phyloP scores from a whole-genome alignment of 2,113 vertebrate genomes.

The Ploceus nigricollis region DNA sequence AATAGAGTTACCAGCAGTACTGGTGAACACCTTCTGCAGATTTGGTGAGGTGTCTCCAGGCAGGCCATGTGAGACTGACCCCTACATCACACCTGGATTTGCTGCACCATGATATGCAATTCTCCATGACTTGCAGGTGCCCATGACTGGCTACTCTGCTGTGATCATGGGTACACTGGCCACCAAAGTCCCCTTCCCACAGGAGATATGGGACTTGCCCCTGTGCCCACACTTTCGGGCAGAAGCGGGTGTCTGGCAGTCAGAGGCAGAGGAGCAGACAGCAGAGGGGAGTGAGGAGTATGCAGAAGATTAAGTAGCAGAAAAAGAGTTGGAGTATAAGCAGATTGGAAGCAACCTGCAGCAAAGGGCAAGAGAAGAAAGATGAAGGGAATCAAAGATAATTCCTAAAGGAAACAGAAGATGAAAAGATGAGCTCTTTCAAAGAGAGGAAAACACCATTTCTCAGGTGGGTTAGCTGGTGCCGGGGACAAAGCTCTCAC shows the following conservation, averaged over 20 bases:
- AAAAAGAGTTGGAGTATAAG: neutral
- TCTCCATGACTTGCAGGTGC: neutral
- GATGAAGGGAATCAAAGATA: neutral
- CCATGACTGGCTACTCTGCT: neutral
- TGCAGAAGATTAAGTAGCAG: neutral
- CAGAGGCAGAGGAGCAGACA: neutral
- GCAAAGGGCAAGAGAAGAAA: conserved; percentile 1
- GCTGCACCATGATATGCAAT: neutral
- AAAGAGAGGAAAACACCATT: neutral
- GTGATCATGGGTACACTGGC: neutral
- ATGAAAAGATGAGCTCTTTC: neutral
- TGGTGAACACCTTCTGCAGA: neutral
- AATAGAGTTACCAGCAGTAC: neutral
- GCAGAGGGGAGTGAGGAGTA: neutral
- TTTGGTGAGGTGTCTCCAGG: neutral
- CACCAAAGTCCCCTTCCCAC: neutral
- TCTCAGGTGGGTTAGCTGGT: neutral
- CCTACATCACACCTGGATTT: fast-evolving
- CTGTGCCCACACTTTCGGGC: fast-evolving
- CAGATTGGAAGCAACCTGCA: neutral
- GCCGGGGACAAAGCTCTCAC: neutral
- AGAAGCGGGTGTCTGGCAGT: neutral
- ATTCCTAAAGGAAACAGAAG: neutral
- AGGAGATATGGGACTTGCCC: neutral
- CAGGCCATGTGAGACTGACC: neutral